Percentiles rank a stretch among this genome's conserved stretches.
Evolutionary conservation across 2,888 invertebrate species (phyloP).

Genomic region (Monoplex corrugatus): DNA sequence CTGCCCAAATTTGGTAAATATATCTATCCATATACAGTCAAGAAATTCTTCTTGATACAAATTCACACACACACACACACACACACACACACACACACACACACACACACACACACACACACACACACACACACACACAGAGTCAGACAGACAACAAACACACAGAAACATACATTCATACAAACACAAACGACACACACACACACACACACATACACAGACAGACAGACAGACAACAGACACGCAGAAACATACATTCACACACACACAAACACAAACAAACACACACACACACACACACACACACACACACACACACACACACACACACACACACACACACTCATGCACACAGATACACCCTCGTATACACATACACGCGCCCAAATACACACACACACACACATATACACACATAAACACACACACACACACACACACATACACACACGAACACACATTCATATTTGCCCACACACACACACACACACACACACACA

Average conservation of each 20-base stretch:
- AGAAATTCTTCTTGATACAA: neutral
- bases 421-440: no score
- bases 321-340: neutral
- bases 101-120: neutral
- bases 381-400: no score
- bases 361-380: no score
- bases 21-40: neutral
- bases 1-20: no score
- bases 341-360: neutral
- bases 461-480: no score
- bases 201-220: neutral
- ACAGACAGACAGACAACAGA: neutral
- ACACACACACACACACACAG: slow-evolving; percentile 22
- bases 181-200: neutral
- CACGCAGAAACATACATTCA: neutral
- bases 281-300: neutral
- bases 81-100: slow-evolving; percentile 30
- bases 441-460: no score
- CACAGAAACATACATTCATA: neutral
- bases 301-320: neutral
- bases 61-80: neutral
- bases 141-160: neutral
- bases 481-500: no score
- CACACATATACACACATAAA: no score
- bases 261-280: neutral